A percentile compares a stretch with the other conserved stretches of the same genome.
Evolutionary conservation across 2,797 vertebrate genomes (phyloP).

Genomic region (Galagoides demidoff): DNA sequence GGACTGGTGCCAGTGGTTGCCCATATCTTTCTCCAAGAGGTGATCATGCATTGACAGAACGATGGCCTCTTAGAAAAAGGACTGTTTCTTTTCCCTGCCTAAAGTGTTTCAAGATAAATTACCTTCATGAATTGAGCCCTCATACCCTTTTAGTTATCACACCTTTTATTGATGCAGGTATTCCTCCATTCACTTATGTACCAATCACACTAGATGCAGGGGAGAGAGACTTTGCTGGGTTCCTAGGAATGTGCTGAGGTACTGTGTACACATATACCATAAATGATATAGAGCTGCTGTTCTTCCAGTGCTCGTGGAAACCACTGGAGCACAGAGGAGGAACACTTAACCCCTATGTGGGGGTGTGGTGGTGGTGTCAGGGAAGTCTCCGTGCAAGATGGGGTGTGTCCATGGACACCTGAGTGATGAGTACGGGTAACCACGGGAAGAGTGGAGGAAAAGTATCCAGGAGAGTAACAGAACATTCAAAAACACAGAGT

Average conservation of each 20-base stretch:
- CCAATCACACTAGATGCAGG: not conserved
- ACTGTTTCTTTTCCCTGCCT: not conserved
- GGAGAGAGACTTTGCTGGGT: not conserved
- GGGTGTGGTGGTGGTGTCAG: not conserved
- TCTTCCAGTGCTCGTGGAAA: not conserved
- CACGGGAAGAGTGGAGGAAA: not conserved
- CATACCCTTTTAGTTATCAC: not conserved
- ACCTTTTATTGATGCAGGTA: not conserved
- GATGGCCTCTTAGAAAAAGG: not conserved
- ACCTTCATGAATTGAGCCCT: not conserved
- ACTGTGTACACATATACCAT: not conserved
- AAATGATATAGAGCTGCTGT: not conserved
- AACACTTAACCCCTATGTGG: not conserved
- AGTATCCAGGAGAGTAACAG: not conserved
- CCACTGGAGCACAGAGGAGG: not conserved
- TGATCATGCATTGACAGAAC: not conserved
- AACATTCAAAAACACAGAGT: not conserved
- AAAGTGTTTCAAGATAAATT: slow-evolving; percentile 15
- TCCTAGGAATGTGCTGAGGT: not conserved
- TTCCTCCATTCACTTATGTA: not conserved
- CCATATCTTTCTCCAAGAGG: not conserved
- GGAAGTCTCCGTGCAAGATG: not conserved
- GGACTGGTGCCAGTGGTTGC: not conserved
- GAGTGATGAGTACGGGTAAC: not conserved
- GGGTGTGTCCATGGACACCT: not conserved